phyloP scores from a whole-genome alignment of 2,113 vertebrate genomes.

The Hiodon tergisus region DNA sequence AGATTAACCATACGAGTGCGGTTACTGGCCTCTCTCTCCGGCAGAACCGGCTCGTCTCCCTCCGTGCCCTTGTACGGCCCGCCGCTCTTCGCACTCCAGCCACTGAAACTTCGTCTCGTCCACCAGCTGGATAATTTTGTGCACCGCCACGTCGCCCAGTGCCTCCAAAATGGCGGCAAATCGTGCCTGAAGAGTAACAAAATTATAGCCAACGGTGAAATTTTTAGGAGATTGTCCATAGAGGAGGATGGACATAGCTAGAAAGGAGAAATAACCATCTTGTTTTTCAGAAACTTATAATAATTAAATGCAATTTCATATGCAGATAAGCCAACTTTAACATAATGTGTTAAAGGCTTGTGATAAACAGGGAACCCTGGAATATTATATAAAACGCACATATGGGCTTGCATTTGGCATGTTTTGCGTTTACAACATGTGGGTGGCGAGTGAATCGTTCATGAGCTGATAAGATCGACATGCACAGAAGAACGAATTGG shows the following conservation, averaged over 20 bases:
- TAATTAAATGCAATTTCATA: too few relatives aligned
- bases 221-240: neutral
- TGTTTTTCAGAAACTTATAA: neutral
- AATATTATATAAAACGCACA: too few relatives aligned
- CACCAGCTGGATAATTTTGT: constrained; percentile 59
- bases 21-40: constrained; percentile 40
- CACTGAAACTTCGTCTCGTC: constrained; percentile 41
- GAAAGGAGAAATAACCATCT: neutral
- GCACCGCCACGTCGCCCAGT: constrained; percentile 61
- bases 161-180: constrained; percentile 61
- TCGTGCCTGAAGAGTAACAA: constrained; percentile 40
- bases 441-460: too few relatives aligned
- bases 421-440: too few relatives aligned
- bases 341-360: too few relatives aligned
- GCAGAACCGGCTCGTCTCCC: constrained; percentile 22
- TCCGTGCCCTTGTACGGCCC: neutral
- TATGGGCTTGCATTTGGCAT: too few relatives aligned
- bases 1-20: too few relatives aligned
- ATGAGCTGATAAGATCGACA: too few relatives aligned
- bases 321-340: too few relatives aligned
- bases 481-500: too few relatives aligned
- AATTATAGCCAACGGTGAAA: neutral
- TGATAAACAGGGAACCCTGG: too few relatives aligned
- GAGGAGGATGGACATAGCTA: neutral
- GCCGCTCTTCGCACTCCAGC: constrained; percentile 24